phyloP scores from a whole-genome alignment of 2,888 invertebrate genomes.

The Drosophila nr. medialis region DNA sequence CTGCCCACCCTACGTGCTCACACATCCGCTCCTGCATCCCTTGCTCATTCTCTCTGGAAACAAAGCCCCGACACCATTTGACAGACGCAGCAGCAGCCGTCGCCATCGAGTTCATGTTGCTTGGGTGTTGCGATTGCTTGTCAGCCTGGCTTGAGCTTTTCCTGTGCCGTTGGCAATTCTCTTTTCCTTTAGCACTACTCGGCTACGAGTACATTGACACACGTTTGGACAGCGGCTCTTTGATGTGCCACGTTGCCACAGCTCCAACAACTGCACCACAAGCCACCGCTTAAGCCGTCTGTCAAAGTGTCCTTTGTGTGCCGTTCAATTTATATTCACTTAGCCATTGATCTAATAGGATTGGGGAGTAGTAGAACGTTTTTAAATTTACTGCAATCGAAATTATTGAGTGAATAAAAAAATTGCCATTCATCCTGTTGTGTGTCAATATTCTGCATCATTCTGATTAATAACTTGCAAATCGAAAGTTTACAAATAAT shows the following conservation, averaged over 20 bases:
- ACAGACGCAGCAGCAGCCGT: slow-evolving; percentile 22
- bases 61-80: slow-evolving; percentile 39
- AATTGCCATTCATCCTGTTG: background rate
- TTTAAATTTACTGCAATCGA: background rate
- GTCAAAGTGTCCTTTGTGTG: slow-evolving; percentile 57
- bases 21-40: background rate
- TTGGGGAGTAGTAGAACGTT: background rate
- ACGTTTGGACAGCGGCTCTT: slow-evolving; percentile 55
- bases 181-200: slow-evolving; percentile 45
- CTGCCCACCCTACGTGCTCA: background rate
- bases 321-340: slow-evolving; percentile 22
- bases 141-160: slow-evolving; percentile 2
- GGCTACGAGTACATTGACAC: slow-evolving; percentile 64
- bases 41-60: slow-evolving; percentile 16
- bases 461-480: background rate
- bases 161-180: slow-evolving; percentile 15
- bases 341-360: background rate
- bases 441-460: background rate
- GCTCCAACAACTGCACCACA: slow-evolving; percentile 15
- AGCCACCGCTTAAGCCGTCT: slow-evolving; percentile 53
- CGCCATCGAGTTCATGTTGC: slow-evolving; percentile 49
- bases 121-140: slow-evolving; percentile 39
- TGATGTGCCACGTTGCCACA: slow-evolving; percentile 13
- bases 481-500: background rate
- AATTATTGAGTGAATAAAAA: background rate